Evolutionary conservation across 2,888 invertebrate species (phyloP).

Genomic region (Hipparchia sbordonii): DNA sequence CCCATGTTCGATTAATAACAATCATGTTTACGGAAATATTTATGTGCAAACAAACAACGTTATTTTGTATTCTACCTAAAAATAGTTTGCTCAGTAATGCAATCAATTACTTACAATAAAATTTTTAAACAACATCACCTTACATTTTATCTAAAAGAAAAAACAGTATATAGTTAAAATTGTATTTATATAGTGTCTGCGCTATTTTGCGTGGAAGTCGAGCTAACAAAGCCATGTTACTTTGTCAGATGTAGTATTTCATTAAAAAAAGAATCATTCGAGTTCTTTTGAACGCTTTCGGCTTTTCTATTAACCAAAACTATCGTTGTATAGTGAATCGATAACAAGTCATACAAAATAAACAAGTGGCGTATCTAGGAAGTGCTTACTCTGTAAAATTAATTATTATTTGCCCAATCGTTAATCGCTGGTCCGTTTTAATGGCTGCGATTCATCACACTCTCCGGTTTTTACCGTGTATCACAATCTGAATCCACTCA

Average conservation of each 20-base stretch:
- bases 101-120: too few relatives aligned
- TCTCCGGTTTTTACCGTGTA: conserved; percentile 74
- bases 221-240: conserved; percentile 1
- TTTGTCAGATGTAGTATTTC: background rate
- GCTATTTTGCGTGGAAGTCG: too few relatives aligned
- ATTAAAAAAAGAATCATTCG: too few relatives aligned
- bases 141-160: background rate
- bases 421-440: conserved; percentile 53
- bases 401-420: conserved; percentile 55
- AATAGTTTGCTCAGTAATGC: too few relatives aligned
- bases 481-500: conserved; percentile 73
- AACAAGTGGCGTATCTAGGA: conserved; percentile 52
- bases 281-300: too few relatives aligned
- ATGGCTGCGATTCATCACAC: conserved; percentile 68
- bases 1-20: conserved; percentile 1
- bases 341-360: conserved; percentile 15
- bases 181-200: too few relatives aligned
- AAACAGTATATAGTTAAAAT: too few relatives aligned
- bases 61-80: too few relatives aligned
- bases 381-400: conserved; percentile 55
- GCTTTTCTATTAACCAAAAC: too few relatives aligned
- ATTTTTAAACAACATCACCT: too few relatives aligned
- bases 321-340: too few relatives aligned
- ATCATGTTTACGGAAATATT: background rate
- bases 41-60: background rate